Evolutionary conservation across 2,113 vertebrate genomes (phyloP).

Genomic region (Alethe diademata): DNA sequence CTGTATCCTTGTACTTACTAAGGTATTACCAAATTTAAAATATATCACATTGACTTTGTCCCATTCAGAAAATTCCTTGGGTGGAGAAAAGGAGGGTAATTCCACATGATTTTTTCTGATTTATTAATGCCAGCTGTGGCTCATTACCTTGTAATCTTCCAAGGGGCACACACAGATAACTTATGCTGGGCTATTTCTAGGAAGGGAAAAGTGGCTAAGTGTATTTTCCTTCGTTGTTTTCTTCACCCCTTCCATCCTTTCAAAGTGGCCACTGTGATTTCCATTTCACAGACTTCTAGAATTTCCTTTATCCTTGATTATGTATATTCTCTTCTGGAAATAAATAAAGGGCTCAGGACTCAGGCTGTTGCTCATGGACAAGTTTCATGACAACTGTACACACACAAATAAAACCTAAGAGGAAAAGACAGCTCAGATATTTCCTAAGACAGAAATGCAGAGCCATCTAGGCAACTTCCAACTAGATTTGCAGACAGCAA

Average conservation of each 20-base stretch:
- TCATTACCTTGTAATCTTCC: neutral
- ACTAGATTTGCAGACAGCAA: neutral
- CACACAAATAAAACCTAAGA: neutral
- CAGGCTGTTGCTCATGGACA: neutral
- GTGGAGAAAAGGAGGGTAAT: neutral
- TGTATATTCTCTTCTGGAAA: neutral
- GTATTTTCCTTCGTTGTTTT: neutral
- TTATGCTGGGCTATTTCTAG: neutral
- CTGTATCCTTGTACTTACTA: neutral
- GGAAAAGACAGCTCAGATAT: neutral
- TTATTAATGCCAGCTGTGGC: neutral
- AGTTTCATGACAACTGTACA: neutral
- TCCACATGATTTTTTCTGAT: neutral
- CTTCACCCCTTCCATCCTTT: neutral
- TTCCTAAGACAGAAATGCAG: neutral
- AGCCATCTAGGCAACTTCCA: neutral
- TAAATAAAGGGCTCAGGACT: neutral
- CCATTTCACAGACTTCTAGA: neutral
- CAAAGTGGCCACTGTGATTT: neutral
- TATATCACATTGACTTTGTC: neutral
- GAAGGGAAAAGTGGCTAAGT: neutral
- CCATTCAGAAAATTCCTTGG: neutral
- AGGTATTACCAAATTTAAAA: neutral
- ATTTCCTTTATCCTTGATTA: neutral
- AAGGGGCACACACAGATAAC: neutral